Evolutionary conservation across 2,797 vertebrate genomes (phyloP).

Genomic region (Scyliorhinus canicula): DNA sequence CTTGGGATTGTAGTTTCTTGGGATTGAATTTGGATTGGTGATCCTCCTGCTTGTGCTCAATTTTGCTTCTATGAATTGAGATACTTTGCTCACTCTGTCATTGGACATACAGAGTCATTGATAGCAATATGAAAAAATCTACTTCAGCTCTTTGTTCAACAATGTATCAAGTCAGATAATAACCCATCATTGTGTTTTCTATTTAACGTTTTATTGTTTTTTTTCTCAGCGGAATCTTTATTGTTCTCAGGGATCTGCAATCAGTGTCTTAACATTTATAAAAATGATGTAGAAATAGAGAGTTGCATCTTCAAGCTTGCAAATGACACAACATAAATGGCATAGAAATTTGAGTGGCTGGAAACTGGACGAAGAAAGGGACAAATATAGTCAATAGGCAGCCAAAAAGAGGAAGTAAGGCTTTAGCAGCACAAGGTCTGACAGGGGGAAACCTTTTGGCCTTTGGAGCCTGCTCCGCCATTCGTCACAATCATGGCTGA

Average conservation of each 20-base stretch:
- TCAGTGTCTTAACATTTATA: background rate
- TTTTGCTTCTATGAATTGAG: background rate
- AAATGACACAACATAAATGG: background rate
- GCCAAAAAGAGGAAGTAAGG: background rate
- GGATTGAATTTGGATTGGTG: background rate
- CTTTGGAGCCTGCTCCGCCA: too few relatives aligned
- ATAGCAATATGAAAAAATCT: background rate
- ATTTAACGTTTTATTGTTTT: background rate
- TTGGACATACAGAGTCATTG: background rate
- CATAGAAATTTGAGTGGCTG: too few relatives aligned
- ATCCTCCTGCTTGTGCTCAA: background rate
- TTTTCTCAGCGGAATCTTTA: background rate
- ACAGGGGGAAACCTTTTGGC: too few relatives aligned
- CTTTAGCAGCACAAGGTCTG: background rate
- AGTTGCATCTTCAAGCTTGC: background rate
- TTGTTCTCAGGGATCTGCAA: background rate
- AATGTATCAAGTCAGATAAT: background rate
- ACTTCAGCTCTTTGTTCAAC: background rate
- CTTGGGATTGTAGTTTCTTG: background rate
- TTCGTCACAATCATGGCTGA: too few relatives aligned
- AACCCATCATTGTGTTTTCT: background rate
- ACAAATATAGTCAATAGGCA: background rate
- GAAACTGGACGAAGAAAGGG: too few relatives aligned
- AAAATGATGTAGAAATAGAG: too few relatives aligned
- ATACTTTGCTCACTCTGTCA: background rate